Base-by-base conservation (phyloP, 2,797 vertebrate species). In the Natrix natrix region DNA sequence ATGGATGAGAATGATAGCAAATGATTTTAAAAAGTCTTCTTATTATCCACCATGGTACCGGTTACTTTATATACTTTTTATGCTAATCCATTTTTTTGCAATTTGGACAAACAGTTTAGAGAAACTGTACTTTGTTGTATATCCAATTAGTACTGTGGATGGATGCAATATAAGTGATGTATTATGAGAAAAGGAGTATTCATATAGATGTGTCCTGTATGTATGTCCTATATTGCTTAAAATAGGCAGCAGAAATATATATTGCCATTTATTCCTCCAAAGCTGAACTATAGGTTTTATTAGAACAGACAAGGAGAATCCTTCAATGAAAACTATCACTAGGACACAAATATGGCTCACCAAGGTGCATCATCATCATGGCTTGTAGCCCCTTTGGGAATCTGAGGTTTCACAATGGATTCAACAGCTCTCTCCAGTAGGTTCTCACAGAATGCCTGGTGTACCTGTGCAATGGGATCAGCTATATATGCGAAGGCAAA, bases 391-490 rank as follows among this genome's bases (percentile, higher is more conserved):
- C 96, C 96, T 91, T 97, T 98, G 86, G 96, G 97, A 20, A 97
- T 96, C 95, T 98, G 98, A 1, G 99, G 99, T 92, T 99, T 99
- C 96, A 99, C 98, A 0, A 99, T 98, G 0, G 99, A 98, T 96
- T 99, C 99, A 92, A 99, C 98, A 0, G 99, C 99, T 98, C 98
- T 97, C 94, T 99, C 99, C 59, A 99, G 94, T 59, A 99, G 98
- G 96, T 99, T 99, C 97, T 98, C 98, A 97, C 99, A 99, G 97
- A 99, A 99, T 0, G 98, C 98, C 96, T 98, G 98, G 97, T 99
- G 99, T 94, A 99, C 98, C 96, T 99, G 99, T 57, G 99, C 98
- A 4, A 99, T 97, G 90, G 99, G 99, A 96, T 99, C 99, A 2
- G 98, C 99, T 99, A 96, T 12, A 92, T 88, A 93, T 69, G 92